Percentiles rank a stretch among this genome's conserved stretches.
These are phyloP conservation scores for Drosophila lowei DNA, from an alignment of 1,140 invertebrate species.

Conservation along the genomic window DNA sequence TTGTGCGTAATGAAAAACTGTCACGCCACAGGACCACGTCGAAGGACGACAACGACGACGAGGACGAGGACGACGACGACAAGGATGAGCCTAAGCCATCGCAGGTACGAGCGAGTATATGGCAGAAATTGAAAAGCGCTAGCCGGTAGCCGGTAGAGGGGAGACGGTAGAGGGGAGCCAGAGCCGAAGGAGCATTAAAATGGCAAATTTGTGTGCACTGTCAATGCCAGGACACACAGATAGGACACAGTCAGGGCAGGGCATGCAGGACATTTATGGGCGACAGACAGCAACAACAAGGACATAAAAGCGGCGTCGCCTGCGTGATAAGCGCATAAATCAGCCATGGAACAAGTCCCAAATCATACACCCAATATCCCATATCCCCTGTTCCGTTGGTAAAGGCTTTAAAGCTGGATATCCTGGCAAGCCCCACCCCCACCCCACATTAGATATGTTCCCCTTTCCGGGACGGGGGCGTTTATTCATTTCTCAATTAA, in stretches of 20 bases:
- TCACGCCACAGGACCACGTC: constrained; percentile 26
- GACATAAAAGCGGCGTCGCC: constrained; percentile 73
- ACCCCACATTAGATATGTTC: no score
- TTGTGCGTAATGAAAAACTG: constrained; percentile 81
- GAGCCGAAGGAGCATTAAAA: constrained; percentile 62
- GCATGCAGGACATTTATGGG: constrained; percentile 73
- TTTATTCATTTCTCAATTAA: no score
- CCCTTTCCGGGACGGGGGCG: no score
- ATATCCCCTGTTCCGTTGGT: not conserved
- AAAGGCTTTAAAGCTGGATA: no score
- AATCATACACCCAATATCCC: not conserved
- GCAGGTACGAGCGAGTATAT: constrained; percentile 45
- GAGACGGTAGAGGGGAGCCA: no score
- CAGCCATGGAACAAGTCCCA: constrained; percentile 37
- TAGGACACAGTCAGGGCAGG: constrained; percentile 46
- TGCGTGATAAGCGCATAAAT: constrained; percentile 79
- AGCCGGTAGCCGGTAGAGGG: constrained; percentile 4
- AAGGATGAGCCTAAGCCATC: constrained; percentile 46
- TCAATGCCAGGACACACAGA: no score
- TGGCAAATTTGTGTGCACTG: constrained; percentile 74
- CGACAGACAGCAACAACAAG: constrained; percentile 60
- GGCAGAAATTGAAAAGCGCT: constrained; percentile 72
- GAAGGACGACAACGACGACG: constrained; percentile 3
- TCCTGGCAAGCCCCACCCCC: no score
- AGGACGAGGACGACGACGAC: not conserved